These are phyloP conservation scores for Drosophila quinaria DNA, from an alignment of 2,888 invertebrate genomes.

Conservation along the genomic window DNA sequence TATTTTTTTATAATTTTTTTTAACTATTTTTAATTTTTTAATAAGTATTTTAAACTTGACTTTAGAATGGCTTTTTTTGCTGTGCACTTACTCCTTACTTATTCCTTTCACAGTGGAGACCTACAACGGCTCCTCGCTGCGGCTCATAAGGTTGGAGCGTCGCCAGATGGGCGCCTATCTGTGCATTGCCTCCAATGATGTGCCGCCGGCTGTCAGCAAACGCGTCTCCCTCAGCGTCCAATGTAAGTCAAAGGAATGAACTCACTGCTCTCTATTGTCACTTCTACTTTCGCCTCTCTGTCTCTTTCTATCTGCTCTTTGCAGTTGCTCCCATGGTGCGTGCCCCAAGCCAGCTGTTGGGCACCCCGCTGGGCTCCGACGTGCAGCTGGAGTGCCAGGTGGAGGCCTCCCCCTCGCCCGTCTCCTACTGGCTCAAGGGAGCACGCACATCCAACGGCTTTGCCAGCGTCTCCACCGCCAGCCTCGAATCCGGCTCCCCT, in stretches of 20 bases:
- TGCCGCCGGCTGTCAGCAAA: conserved; percentile 96
- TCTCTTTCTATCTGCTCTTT: background rate
- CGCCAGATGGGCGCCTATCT: conserved; percentile 97
- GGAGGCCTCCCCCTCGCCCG: conserved; percentile 91
- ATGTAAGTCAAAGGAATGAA: conserved; percentile 89
- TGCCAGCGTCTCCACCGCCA: conserved; percentile 76
- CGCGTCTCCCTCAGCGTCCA: conserved; percentile 94
- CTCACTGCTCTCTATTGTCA: background rate
- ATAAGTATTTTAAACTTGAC: too few species aligned
- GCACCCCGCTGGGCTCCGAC: conserved; percentile 94
- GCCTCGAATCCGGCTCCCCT: conserved; percentile 84
- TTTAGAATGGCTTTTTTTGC: too few species aligned
- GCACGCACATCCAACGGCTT: conserved; percentile 84
- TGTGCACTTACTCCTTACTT: too few species aligned
- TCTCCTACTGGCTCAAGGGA: conserved; percentile 86
- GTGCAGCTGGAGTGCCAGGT: conserved; percentile 95
- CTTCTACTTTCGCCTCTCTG: background rate
- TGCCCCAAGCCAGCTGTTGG: conserved; percentile 95
- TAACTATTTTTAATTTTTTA: too few species aligned
- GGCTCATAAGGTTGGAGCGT: conserved; percentile 92
- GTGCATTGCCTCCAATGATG: conserved; percentile 96
- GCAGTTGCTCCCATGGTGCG: conserved; percentile 95
- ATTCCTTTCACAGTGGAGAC: conserved; percentile 88
- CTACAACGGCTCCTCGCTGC: conserved; percentile 91
- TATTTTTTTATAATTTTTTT: too few species aligned